Percentiles rank a stretch among this genome's conserved stretches.
Conservation (phyloP, 2,113 vertebrate species). For the Phalacrocorax pelagicus region DNA sequence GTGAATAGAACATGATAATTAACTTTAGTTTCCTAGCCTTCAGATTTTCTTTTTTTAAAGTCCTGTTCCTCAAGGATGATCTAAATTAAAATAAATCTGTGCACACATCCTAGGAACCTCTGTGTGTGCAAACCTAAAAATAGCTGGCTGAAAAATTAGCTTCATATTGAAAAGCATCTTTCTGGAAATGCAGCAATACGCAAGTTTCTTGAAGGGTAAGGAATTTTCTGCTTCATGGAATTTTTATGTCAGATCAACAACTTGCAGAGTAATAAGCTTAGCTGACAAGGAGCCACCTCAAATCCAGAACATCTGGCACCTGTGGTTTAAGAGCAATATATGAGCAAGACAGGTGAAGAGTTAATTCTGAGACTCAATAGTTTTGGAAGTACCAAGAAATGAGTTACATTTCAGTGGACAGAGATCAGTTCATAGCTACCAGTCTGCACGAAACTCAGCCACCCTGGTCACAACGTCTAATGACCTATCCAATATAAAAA, state of each 20-base stretch:
- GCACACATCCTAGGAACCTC: neutral
- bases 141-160: neutral
- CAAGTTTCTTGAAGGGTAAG: neutral
- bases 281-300: neutral
- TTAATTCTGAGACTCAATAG: neutral
- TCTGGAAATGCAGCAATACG: neutral
- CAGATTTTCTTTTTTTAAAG: neutral
- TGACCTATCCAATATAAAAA: neutral
- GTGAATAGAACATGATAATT: neutral
- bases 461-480: neutral
- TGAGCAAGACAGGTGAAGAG: neutral
- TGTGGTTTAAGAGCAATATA: neutral
- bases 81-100: neutral
- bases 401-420: neutral
- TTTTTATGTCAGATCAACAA: neutral
- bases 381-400: neutral
- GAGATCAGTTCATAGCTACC: neutral
- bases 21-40: neutral
- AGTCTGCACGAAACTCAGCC: neutral
- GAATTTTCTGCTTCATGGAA: neutral
- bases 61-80: neutral
- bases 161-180: neutral
- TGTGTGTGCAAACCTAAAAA: neutral
- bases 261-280: neutral
- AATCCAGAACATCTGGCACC: neutral